Conservation (phyloP, 2,113 vertebrate species). For the Istiophorus platypterus region DNA sequence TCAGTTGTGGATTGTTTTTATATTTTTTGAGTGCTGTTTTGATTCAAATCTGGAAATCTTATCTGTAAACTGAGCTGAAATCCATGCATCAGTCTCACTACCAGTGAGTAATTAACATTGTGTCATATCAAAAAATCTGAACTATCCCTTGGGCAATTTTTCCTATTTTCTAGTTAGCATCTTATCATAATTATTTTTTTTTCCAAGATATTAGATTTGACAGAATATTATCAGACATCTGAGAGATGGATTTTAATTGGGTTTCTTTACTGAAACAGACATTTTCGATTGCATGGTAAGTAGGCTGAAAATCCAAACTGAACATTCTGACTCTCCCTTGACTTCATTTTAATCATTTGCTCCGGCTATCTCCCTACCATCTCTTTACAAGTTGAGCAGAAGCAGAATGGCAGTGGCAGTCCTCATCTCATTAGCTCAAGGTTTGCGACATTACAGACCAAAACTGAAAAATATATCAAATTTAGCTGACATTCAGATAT, state of each 20-base stretch:
- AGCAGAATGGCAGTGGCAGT: not conserved
- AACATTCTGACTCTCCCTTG: not conserved
- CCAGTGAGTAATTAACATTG: no score
- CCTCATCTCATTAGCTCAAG: conserved; percentile 2
- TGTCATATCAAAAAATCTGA: no score
- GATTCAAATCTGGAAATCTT: not conserved
- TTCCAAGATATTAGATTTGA: not conserved
- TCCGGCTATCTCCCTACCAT: not conserved
- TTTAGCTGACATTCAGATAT: not conserved
- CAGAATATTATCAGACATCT: not conserved
- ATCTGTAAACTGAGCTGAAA: not conserved
- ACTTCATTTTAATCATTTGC: not conserved
- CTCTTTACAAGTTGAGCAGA: not conserved
- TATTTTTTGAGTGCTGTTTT: not conserved
- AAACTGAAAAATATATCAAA: conserved; percentile 1
- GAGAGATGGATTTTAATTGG: not conserved
- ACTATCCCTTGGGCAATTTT: no score
- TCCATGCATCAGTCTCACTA: no score
- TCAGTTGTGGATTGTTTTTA: not conserved
- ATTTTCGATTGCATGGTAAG: not conserved
- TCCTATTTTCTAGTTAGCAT: not conserved
- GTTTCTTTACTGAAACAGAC: not conserved
- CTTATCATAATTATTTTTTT: not conserved
- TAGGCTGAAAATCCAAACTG: not conserved
- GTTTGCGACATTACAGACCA: not conserved